Conservation (phyloP, 92 coral and sea anemone genomes). For the Phenganax stokvisi region DNA sequence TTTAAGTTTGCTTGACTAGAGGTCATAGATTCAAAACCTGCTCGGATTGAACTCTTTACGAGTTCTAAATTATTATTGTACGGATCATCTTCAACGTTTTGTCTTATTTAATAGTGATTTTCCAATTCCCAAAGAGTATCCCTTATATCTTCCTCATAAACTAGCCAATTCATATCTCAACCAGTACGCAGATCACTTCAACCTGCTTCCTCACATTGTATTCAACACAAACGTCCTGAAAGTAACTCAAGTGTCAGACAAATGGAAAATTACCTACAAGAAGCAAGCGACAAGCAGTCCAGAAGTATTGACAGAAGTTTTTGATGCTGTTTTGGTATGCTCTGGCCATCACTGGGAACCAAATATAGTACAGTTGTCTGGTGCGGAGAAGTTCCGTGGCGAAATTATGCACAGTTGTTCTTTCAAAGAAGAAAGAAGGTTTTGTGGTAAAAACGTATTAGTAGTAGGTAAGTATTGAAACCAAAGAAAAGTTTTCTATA, state of each 20-base stretch:
- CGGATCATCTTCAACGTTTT: neutral
- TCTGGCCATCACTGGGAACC: conserved; percentile 74
- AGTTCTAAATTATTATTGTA: neutral
- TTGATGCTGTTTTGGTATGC: conserved; percentile 74
- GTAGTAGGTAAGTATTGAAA: conserved; percentile 51
- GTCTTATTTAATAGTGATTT: conserved; percentile 43
- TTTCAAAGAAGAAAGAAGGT: conserved; percentile 56
- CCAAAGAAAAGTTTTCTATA: neutral
- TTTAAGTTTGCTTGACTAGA: neutral
- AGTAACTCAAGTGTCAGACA: conserved; percentile 40
- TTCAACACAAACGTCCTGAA: conserved; percentile 53
- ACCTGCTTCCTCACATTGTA: conserved; percentile 51
- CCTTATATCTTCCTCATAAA: conserved; percentile 64
- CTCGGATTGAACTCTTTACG: neutral
- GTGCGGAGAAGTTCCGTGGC: conserved; percentile 57
- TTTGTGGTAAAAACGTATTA: conserved; percentile 59
- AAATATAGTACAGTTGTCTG: conserved; percentile 46
- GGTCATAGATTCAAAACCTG: neutral
- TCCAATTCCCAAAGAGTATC: conserved; percentile 71
- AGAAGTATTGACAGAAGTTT: conserved; percentile 22
- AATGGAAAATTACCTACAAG: conserved; percentile 56
- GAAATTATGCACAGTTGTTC: conserved; percentile 65
- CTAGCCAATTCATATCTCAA: conserved; percentile 52
- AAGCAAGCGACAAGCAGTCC: neutral
- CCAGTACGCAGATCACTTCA: conserved; percentile 54